These are phyloP conservation scores for Etia nguti DNA, from an alignment of 2,113 vertebrate species.

Conservation along the genomic window DNA sequence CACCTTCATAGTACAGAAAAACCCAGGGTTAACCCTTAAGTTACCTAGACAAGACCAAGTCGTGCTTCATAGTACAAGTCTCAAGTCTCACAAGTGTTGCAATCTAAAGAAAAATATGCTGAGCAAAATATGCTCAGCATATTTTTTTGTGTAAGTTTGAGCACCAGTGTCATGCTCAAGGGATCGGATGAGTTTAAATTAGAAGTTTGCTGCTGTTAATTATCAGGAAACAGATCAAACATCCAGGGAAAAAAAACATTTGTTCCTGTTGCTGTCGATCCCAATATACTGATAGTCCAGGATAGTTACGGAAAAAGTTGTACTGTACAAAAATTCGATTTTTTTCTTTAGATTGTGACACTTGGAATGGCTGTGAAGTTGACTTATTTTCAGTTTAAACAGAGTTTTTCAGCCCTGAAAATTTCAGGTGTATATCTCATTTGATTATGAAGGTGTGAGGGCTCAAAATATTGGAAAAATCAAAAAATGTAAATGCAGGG, in stretches of 20 bases:
- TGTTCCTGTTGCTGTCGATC: neutral
- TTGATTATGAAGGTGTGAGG: neutral
- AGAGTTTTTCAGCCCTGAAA: neutral
- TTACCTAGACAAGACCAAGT: neutral
- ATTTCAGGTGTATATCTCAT: rapidly evolving
- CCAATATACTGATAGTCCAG: neutral
- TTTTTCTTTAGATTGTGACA: neutral
- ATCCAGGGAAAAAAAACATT: neutral
- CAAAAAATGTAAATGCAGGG: rapidly evolving
- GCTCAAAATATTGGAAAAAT: neutral
- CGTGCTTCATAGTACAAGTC: rapidly evolving
- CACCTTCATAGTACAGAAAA: neutral
- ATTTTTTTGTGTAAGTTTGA: neutral
- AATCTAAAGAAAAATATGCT: neutral
- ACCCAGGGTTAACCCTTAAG: neutral
- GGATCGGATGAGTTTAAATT: neutral
- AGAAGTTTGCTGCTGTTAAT: neutral
- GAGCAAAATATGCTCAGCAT: too few relatives aligned
- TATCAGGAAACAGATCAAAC: neutral
- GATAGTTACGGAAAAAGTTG: neutral
- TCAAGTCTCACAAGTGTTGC: neutral
- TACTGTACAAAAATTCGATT: neutral
- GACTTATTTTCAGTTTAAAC: neutral
- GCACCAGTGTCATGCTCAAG: too few relatives aligned
- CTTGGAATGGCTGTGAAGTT: neutral